Percentiles rank a stretch among this genome's conserved stretches.
These are phyloP conservation scores for Microtus oregoni DNA, from an alignment of 2,113 vertebrate genomes.

Conservation along the genomic window DNA sequence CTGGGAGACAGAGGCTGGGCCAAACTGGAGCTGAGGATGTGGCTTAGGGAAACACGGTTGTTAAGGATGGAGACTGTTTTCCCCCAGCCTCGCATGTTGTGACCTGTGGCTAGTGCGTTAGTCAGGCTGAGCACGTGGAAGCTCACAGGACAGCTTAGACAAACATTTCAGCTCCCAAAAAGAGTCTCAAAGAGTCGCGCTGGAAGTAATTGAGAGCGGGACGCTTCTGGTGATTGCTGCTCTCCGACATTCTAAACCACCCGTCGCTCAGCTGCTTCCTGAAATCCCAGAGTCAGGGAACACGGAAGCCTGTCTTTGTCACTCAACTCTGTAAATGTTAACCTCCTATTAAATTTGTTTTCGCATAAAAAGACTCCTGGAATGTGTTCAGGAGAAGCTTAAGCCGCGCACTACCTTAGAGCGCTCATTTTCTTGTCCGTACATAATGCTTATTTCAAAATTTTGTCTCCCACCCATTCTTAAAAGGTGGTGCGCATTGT, in stretches of 20 bases:
- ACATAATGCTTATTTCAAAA: slow-evolving; percentile 6
- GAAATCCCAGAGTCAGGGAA: slow-evolving; percentile 67
- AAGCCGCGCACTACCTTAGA: not conserved
- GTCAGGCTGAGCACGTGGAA: slow-evolving; percentile 66
- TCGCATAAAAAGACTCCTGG: not conserved
- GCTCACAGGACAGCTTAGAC: slow-evolving; percentile 55
- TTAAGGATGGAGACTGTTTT: not conserved
- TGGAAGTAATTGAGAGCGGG: slow-evolving; percentile 62
- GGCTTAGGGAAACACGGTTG: not conserved
- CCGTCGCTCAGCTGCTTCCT: slow-evolving; percentile 71
- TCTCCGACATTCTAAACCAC: slow-evolving; percentile 69
- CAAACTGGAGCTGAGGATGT: not conserved
- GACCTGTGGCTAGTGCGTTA: slow-evolving; percentile 70
- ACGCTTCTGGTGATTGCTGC: slow-evolving; percentile 40
- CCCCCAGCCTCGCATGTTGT: not conserved
- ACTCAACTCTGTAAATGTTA: slow-evolving; percentile 46
- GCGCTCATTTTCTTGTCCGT: not conserved
- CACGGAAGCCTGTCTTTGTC: slow-evolving; percentile 41
- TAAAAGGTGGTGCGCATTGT: not conserved
- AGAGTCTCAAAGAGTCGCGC: slow-evolving; percentile 58
- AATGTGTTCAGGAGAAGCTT: not conserved
- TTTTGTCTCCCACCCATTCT: not conserved
- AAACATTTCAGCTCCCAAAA: slow-evolving; percentile 70
- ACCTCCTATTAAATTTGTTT: slow-evolving; percentile 45
- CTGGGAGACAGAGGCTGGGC: not conserved